phyloP scores from a whole-genome alignment of 2,888 invertebrate genomes.

The Parochlus steinenii region DNA sequence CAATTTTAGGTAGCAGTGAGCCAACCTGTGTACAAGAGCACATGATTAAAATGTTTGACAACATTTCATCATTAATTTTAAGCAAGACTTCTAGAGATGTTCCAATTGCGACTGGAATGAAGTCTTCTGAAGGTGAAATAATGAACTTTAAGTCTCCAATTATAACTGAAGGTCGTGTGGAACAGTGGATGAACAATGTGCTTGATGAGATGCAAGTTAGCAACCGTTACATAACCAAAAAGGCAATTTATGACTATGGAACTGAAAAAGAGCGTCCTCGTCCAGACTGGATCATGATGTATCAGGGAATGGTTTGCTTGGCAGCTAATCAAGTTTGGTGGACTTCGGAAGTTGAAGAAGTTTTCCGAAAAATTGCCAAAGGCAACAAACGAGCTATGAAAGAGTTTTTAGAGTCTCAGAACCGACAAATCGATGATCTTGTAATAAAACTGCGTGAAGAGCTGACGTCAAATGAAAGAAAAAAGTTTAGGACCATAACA shows the following conservation, averaged over 20 bases:
- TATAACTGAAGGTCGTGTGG: slow-evolving; percentile 63
- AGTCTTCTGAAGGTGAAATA: slow-evolving; percentile 73
- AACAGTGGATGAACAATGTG: slow-evolving; percentile 84
- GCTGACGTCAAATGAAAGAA: slow-evolving; percentile 61
- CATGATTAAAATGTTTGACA: slow-evolving; percentile 93
- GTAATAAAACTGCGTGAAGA: slow-evolving; percentile 55
- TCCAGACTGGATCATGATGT: slow-evolving; percentile 76
- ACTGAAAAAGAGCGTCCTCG: slow-evolving; percentile 47
- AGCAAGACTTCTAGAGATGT: slow-evolving; percentile 46
- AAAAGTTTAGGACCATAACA: slow-evolving; percentile 74
- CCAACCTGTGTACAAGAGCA: slow-evolving; percentile 78
- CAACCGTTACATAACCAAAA: slow-evolving; percentile 71
- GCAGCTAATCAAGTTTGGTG: slow-evolving; percentile 88
- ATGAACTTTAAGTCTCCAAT: slow-evolving; percentile 66
- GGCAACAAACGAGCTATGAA: slow-evolving; percentile 83
- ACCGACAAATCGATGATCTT: slow-evolving; percentile 66
- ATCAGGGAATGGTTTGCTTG: slow-evolving; percentile 73
- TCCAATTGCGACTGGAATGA: slow-evolving; percentile 60
- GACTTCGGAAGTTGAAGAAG: slow-evolving; percentile 89
- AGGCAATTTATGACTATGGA: slow-evolving; percentile 74
- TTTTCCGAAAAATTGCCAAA: slow-evolving; percentile 47
- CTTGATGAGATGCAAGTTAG: slow-evolving; percentile 69
- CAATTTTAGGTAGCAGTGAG: slow-evolving; percentile 74
- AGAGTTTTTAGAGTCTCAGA: slow-evolving; percentile 59
- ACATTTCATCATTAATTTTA: slow-evolving; percentile 59